These are phyloP conservation scores for Petroica traversi DNA, from an alignment of 2,113 vertebrate genomes.

Conservation along the genomic window DNA sequence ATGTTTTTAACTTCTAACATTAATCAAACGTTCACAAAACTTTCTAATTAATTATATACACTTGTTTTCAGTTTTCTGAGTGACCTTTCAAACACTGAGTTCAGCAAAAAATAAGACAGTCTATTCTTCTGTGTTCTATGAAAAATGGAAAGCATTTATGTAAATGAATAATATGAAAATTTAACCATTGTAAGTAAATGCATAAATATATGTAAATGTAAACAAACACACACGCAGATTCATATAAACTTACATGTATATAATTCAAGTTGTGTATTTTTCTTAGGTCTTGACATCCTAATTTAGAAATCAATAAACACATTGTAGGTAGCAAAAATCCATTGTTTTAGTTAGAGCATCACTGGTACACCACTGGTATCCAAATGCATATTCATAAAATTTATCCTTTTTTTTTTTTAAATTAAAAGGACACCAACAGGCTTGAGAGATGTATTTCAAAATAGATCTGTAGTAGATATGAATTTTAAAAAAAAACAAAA, in stretches of 20 bases:
- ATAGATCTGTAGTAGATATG: background rate
- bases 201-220: background rate
- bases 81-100: background rate
- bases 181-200: background rate
- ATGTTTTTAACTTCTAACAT: background rate
- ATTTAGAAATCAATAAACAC: background rate
- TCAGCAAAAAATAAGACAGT: background rate
- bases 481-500: background rate
- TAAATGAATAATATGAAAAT: background rate
- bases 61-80: background rate
- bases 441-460: background rate
- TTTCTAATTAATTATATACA: conserved; percentile 10
- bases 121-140: background rate
- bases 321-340: background rate
- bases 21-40: conserved; percentile 23
- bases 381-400: background rate
- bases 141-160: background rate
- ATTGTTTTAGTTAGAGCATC: background rate
- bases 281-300: background rate
- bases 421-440: background rate
- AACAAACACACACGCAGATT: background rate
- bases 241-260: background rate
- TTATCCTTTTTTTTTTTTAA: background rate
- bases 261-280: background rate
- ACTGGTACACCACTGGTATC: background rate